Evolutionary conservation across 2,113 vertebrate species (phyloP).

Genomic region (Fregata magnificens): DNA sequence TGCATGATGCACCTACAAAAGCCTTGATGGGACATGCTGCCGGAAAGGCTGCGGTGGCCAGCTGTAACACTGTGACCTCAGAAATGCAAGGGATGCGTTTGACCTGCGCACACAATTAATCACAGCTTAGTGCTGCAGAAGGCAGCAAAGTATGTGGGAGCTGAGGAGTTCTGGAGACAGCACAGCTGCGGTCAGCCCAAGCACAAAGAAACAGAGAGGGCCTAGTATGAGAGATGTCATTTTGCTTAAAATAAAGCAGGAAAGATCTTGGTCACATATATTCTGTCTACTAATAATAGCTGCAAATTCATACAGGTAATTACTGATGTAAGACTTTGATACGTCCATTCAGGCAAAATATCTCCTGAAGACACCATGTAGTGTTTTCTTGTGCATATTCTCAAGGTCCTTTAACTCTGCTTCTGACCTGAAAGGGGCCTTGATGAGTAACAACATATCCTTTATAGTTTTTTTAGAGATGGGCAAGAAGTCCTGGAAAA

Average conservation of each 20-base stretch:
- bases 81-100: background rate
- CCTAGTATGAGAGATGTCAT: background rate
- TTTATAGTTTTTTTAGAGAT: background rate
- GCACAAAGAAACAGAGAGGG: background rate
- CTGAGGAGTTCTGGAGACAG: background rate
- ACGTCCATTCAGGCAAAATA: background rate
- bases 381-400: background rate
- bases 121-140: background rate
- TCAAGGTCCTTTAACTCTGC: background rate
- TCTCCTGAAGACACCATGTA: background rate
- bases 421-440: background rate
- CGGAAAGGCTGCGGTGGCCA: background rate
- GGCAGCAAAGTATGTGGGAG: background rate
- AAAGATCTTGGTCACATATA: background rate
- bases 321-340: background rate
- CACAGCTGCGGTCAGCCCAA: background rate
- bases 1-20: rapidly evolving
- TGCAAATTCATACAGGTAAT: background rate
- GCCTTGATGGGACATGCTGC: background rate
- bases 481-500: background rate
- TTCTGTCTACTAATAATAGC: background rate
- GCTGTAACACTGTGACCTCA: background rate
- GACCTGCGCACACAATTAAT: background rate
- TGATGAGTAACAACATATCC: rapidly evolving
- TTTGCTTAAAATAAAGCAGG: background rate